phyloP scores from a whole-genome alignment of 2,113 vertebrate species.

The Cichladusa arquata region DNA sequence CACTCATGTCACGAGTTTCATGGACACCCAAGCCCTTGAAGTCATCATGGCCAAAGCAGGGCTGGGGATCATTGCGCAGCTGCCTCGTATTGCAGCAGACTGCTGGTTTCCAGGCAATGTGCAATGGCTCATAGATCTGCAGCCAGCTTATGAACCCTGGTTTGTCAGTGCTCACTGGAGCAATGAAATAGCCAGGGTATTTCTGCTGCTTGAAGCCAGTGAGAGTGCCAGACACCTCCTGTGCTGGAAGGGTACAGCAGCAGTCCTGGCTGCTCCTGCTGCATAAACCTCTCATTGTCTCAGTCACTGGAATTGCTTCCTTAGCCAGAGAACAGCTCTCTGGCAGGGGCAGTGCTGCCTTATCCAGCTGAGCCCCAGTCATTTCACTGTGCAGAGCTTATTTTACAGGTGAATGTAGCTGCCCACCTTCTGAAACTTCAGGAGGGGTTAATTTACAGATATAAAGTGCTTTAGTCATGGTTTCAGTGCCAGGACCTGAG shows the following conservation, averaged over 20 bases:
- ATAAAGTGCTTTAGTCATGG: neutral
- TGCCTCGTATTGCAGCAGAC: neutral
- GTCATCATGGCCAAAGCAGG: neutral
- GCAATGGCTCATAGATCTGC: neutral
- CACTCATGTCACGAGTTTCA: neutral
- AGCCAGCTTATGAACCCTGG: neutral
- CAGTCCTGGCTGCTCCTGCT: neutral
- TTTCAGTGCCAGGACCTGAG: neutral
- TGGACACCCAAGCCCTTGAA: neutral
- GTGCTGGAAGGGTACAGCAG: neutral
- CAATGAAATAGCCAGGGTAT: neutral
- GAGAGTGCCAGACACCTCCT: neutral
- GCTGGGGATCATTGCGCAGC: neutral
- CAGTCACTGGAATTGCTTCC: neutral
- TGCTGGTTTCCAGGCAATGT: neutral
- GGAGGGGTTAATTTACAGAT: neutral
- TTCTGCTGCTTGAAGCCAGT: neutral
- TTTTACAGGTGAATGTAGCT: neutral
- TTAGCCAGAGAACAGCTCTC: neutral
- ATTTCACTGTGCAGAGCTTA: neutral
- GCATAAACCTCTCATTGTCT: neutral
- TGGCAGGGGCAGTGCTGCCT: neutral
- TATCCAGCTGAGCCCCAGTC: neutral
- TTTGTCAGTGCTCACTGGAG: slow-evolving; percentile 2
- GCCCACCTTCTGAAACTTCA: neutral